These are phyloP conservation scores for Drosophila pachea DNA, from an alignment of 1,140 invertebrate genomes.

Conservation along the genomic window DNA sequence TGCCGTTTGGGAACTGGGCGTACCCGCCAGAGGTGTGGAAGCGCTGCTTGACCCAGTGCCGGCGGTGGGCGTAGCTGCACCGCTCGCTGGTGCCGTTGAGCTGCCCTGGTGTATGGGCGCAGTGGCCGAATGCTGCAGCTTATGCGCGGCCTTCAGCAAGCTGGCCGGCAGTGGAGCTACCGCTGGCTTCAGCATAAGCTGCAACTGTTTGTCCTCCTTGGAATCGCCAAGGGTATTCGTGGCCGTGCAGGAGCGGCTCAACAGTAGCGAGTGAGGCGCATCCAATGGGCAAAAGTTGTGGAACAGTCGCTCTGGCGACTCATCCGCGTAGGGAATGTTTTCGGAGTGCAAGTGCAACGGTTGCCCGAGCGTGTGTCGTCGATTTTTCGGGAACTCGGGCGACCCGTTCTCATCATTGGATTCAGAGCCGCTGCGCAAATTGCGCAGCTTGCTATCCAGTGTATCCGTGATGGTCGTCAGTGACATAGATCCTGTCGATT, in stretches of 20 bases:
- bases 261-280: conserved; percentile 55
- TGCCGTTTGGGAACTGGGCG: conserved; percentile 22
- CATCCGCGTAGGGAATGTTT: conserved; percentile 81
- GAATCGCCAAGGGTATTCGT: conserved; percentile 59
- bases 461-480: conserved; percentile 84
- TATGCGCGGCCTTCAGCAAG: conserved; percentile 62
- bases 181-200: conserved; percentile 36
- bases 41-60: conserved; percentile 45
- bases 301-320: conserved; percentile 79
- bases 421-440: conserved; percentile 80
- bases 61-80: conserved; percentile 64
- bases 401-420: conserved; percentile 76
- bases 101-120: conserved; percentile 70
- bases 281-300: conserved; percentile 70
- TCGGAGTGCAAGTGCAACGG: conserved; percentile 76
- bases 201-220: conserved; percentile 19
- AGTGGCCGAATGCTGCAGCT: conserved; percentile 73
- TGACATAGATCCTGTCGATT: conserved; percentile 79
- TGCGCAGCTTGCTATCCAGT: conserved; percentile 86
- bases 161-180: conserved; percentile 50
- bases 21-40: conserved; percentile 38
- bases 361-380: conserved; percentile 69
- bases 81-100: conserved; percentile 63
- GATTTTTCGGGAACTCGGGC: conserved; percentile 69
- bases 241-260: conserved; percentile 71